These are phyloP conservation scores for Heliconius charithonia DNA, from an alignment of 2,888 invertebrate species.

Conservation along the genomic window DNA sequence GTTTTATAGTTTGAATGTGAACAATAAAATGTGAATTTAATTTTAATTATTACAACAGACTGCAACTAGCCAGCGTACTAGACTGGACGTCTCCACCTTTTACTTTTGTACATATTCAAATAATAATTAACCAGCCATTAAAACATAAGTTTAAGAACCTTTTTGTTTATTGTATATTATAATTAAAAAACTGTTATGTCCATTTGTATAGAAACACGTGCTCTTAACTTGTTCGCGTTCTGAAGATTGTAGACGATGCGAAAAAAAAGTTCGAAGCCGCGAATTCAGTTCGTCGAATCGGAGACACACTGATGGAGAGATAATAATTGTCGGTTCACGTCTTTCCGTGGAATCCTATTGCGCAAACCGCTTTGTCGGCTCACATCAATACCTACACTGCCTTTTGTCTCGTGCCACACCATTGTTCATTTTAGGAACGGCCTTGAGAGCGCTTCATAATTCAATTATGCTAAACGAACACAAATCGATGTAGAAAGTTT, in stretches of 20 bases:
- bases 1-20: slow-evolving; percentile 4
- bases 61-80: slow-evolving; percentile 5
- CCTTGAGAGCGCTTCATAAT: slow-evolving; percentile 77
- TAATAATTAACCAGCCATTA: background rate
- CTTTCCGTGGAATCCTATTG: slow-evolving; percentile 81
- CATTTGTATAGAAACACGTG: slow-evolving; percentile 16
- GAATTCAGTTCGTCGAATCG: slow-evolving; percentile 70
- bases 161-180: background rate
- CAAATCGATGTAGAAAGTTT: slow-evolving; percentile 41
- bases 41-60: background rate
- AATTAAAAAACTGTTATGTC: background rate
- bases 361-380: slow-evolving; percentile 82
- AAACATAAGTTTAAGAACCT: background rate
- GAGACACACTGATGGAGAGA: slow-evolving; percentile 76
- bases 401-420: slow-evolving; percentile 80
- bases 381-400: slow-evolving; percentile 72
- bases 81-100: slow-evolving; percentile 8
- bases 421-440: slow-evolving; percentile 78
- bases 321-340: slow-evolving; percentile 82
- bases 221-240: slow-evolving; percentile 34
- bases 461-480: slow-evolving; percentile 62
- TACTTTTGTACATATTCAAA: background rate
- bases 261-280: slow-evolving; percentile 55
- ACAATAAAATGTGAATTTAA: background rate
- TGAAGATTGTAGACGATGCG: slow-evolving; percentile 44